phyloP scores from a whole-genome alignment of 2,113 vertebrate species.

The Orthochromis indermauri region DNA sequence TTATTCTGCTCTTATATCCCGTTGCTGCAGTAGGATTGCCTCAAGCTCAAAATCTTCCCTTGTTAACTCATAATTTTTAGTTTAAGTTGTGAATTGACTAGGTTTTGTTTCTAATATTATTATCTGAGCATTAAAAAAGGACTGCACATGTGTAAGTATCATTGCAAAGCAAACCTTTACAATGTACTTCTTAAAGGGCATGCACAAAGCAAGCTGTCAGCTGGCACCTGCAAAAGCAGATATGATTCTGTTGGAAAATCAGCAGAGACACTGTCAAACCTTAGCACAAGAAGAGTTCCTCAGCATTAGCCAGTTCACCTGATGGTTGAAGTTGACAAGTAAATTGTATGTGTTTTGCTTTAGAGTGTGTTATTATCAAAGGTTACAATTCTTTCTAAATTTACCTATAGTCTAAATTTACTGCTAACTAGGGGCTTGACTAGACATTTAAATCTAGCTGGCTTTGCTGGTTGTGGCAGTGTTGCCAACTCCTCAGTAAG shows the following conservation, averaged over 20 bases:
- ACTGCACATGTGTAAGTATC: background rate
- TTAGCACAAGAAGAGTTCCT: background rate
- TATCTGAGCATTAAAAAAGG: background rate
- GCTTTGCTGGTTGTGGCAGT: too few species aligned
- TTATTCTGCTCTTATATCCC: background rate
- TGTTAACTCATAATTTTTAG: background rate
- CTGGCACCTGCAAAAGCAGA: background rate
- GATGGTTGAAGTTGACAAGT: background rate
- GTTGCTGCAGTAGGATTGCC: background rate
- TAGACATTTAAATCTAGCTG: background rate
- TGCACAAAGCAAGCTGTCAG: background rate
- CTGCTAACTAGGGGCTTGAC: background rate
- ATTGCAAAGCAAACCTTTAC: background rate
- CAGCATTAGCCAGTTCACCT: background rate
- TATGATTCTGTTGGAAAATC: background rate
- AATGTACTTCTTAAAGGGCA: background rate
- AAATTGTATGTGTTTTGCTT: background rate
- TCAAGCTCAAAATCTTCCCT: accelerated
- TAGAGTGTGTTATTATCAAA: background rate
- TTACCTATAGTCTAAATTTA: background rate
- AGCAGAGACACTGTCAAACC: background rate
- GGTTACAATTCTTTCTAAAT: background rate
- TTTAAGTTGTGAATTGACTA: background rate
- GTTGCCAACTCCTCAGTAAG: too few species aligned
- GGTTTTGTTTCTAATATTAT: background rate